Conservation (phyloP, 2,888 invertebrate species). For the Aplocera efformata region DNA sequence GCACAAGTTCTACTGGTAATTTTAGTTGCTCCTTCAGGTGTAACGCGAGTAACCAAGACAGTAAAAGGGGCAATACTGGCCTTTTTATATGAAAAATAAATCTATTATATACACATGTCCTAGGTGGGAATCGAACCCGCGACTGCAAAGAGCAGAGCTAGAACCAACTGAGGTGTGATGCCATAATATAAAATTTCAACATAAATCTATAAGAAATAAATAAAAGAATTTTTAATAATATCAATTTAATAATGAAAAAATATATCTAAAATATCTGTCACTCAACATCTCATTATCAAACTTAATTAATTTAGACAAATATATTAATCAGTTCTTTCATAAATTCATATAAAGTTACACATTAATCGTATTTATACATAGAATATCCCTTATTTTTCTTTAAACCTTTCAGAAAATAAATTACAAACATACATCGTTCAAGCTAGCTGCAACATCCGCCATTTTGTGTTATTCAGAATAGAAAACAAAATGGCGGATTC, state of each 20-base stretch:
- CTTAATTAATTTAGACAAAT: constrained; percentile 24
- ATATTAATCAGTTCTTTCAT: constrained; percentile 53
- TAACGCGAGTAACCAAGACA: no score
- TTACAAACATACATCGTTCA: constrained; percentile 42
- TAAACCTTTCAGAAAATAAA: constrained; percentile 36
- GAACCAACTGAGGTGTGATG: no score
- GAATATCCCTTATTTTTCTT: constrained; percentile 2
- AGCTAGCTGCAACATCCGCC: constrained; percentile 11
- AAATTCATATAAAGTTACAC: constrained; percentile 23
- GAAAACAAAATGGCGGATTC: constrained; percentile 11
- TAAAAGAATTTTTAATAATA: constrained; percentile 12
- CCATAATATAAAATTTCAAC: no score
- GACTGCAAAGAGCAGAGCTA: no score
- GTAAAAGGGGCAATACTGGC: no score
- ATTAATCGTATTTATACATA: background rate
- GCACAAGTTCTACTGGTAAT: no score
- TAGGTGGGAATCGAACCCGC: no score
- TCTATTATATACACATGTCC: no score
- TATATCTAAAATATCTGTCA: constrained; percentile 39
- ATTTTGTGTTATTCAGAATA: constrained; percentile 7
- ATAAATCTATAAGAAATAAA: background rate
- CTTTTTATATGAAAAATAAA: no score
- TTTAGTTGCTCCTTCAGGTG: no score
- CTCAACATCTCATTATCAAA: constrained; percentile 32
- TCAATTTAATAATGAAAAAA: constrained; percentile 22